Base-by-base conservation (phyloP, 2,888 invertebrate genomes). In the Agrilus biguttatus region DNA sequence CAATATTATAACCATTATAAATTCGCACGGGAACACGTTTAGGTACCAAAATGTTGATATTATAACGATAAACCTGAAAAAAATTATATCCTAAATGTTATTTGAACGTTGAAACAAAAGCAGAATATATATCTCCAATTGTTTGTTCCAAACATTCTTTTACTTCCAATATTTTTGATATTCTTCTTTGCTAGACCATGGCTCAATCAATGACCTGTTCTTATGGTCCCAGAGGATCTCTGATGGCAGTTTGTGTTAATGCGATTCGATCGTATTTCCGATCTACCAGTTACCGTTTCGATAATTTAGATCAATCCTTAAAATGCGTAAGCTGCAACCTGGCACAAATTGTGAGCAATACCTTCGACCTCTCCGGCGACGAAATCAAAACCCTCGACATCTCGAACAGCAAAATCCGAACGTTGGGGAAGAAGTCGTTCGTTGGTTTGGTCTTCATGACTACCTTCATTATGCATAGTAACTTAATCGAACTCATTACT, bases 281-380 rank as follows among this genome's bases (percentile, higher is more conserved):
- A 36, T 46, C 44, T 35, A 64, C 65, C n/a, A 51, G 54, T 5
- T 66, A 66, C 48, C 50, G 62, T 45, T 66, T 66, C 46, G 65
- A 65, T 47, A 63, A 62, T 44, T 50, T 64, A 36, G 65, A 65
- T 49, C 63, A 64, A 51, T 62, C 62, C 1, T 48, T 65, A 2
- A 50, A 54, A 14, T 65, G 66, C 44, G 21, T 58, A 5, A 59
- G 60, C 39, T 66, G 66, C 49, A 55, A 51, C 23, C 45, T 66
- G 21, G 51, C 52, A 7, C 51, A 45, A 1, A 49, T 66, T 8
- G 60, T 60, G 33, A 42, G 57, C 3, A 58, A 58, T 28, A 59
- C 59, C 2, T 66, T 66, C 44, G 66, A 66, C 49, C 57, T 66
- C 36, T 57, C 61, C 8, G 63, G 63, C 8, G 65, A 66, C 42